phyloP scores from a whole-genome alignment of 2,113 vertebrate species.

The Carlito syrichta region DNA sequence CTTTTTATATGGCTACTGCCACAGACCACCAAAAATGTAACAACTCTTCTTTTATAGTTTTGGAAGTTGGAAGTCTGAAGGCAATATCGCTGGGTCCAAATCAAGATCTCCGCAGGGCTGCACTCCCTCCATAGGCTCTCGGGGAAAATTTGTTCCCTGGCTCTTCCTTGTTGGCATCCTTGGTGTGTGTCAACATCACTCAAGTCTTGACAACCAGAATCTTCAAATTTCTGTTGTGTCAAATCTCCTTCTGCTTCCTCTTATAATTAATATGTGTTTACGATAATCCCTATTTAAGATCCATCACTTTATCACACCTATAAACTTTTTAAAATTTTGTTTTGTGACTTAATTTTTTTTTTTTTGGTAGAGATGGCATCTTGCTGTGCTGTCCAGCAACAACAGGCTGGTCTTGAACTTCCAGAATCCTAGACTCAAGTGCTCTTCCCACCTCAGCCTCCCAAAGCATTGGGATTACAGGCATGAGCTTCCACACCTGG shows the following conservation, averaged over 20 bases:
- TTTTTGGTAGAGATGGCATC: too few relatives aligned
- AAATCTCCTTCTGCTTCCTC: background rate
- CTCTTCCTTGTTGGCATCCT: too few relatives aligned
- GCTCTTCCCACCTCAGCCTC: too few relatives aligned
- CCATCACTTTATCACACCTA: background rate
- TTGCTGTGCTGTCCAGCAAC: too few relatives aligned
- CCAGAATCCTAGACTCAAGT: too few relatives aligned
- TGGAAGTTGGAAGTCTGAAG: background rate
- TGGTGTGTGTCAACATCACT: background rate
- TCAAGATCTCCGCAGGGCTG: accelerated
- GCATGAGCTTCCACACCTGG: too few relatives aligned
- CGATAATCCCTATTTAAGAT: background rate
- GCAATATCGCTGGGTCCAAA: background rate
- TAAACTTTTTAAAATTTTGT: too few relatives aligned
- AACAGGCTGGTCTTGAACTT: too few relatives aligned
- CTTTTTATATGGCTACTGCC: too few relatives aligned
- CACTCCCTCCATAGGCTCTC: accelerated
- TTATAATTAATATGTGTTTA: background rate
- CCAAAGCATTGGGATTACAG: too few relatives aligned
- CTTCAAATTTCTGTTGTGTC: background rate
- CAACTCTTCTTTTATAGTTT: background rate
- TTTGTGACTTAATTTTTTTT: background rate
- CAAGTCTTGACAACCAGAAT: accelerated
- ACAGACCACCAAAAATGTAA: background rate
- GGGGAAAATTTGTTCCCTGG: accelerated